These are phyloP conservation scores for Dascillus cervinus DNA, from an alignment of 2,888 invertebrate species.

Conservation along the genomic window DNA sequence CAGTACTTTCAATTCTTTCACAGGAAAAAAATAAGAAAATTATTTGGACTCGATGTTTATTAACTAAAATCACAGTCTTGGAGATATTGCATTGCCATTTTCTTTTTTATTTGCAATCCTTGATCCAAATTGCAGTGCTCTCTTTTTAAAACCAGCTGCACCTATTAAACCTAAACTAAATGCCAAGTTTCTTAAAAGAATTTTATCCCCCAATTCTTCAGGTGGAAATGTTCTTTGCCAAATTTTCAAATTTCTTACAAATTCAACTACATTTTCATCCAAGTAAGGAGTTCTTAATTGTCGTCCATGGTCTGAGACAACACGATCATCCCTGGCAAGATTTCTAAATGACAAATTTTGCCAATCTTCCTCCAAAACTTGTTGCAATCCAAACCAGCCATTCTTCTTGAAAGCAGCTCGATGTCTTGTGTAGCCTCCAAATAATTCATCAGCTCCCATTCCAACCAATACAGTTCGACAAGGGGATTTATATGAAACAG, in stretches of 20 bases:
- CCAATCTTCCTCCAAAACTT: conserved; percentile 64
- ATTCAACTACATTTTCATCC: conserved; percentile 62
- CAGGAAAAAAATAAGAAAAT: no score
- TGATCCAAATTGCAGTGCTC: conserved; percentile 96
- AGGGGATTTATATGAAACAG: conserved; percentile 48
- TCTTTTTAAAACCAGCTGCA: conserved; percentile 69
- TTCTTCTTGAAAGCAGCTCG: conserved; percentile 59
- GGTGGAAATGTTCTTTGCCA: conserved; percentile 50
- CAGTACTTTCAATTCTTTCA: no score
- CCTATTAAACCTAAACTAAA: conserved; percentile 55
- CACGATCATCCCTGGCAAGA: conserved; percentile 89
- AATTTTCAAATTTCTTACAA: conserved; percentile 54
- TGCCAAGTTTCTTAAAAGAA: conserved; percentile 71
- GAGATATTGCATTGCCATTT: conserved; percentile 75
- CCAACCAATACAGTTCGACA: conserved; percentile 74
- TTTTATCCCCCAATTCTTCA: conserved; percentile 77
- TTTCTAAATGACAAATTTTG: conserved; percentile 82
- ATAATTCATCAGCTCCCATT: conserved; percentile 95
- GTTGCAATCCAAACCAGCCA: conserved; percentile 47
- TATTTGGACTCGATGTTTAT: no score
- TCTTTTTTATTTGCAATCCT: conserved; percentile 87
- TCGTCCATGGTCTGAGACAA: conserved; percentile 82
- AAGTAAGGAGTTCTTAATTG: conserved; percentile 76
- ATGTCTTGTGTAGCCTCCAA: conserved; percentile 91
- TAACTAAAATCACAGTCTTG: conserved; percentile 18